Evolutionary conservation across 2,888 invertebrate species (phyloP).

Genomic region (Andrena dorsata): DNA sequence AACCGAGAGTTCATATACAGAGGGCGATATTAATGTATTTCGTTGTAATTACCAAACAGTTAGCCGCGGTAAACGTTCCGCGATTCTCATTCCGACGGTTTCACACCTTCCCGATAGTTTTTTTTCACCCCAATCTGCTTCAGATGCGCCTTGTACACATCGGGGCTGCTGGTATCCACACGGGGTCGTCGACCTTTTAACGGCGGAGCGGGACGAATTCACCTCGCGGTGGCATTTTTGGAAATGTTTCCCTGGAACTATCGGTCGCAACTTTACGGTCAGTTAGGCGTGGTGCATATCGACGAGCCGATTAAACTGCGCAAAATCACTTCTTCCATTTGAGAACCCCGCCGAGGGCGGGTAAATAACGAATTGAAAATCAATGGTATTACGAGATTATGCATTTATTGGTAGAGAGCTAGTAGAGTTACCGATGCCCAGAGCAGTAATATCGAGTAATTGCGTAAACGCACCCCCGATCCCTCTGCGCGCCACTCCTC

Average conservation of each 20-base stretch:
- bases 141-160: background rate
- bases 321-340: constrained; percentile 73
- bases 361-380: constrained; percentile 79
- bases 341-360: constrained; percentile 69
- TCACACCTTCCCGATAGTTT: constrained; percentile 28
- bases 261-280: constrained; percentile 46
- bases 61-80: constrained; percentile 63
- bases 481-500: constrained; percentile 59
- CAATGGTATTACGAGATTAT: constrained; percentile 79
- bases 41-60: constrained; percentile 76
- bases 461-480: constrained; percentile 75
- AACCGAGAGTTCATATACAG: constrained; percentile 71
- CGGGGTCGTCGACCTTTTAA: background rate
- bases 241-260: constrained; percentile 11
- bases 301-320: constrained; percentile 67
- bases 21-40: constrained; percentile 77
- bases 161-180: background rate
- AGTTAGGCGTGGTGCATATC: constrained; percentile 48
- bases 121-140: constrained; percentile 7
- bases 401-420: constrained; percentile 76
- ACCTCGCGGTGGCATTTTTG: background rate
- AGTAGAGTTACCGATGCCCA: constrained; percentile 74
- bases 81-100: constrained; percentile 69
- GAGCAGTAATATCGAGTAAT: constrained; percentile 79
- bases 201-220: background rate